A percentile compares a stretch with the other conserved stretches of the same genome.
Conservation (phyloP, 2,888 invertebrate species). For the Labia minor region DNA sequence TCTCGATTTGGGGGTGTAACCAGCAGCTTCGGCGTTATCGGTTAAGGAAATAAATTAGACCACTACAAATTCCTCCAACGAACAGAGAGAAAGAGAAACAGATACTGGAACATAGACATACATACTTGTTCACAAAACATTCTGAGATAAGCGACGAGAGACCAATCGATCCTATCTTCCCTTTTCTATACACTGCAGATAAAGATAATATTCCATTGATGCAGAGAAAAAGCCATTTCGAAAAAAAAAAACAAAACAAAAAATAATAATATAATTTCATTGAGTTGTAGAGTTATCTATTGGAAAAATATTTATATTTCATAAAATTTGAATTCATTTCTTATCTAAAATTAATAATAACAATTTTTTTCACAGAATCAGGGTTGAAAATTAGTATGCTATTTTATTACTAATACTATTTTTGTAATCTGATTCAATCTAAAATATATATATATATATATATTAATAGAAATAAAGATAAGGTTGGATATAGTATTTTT, state of each 20-base stretch:
- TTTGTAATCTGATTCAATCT: no score
- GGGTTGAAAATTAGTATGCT: no score
- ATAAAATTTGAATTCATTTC: not conserved
- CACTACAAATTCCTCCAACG: not conserved
- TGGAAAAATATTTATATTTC: not conserved
- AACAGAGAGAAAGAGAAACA: not conserved
- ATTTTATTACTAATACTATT: no score
- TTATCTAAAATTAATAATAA: not conserved
- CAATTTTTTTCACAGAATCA: no score
- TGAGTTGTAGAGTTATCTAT: not conserved
- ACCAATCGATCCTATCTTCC: not conserved
- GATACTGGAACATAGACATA: not conserved
- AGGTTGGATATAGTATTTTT: no score
- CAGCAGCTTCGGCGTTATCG: slow-evolving; percentile 7
- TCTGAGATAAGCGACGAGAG: not conserved
- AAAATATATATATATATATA: no score
- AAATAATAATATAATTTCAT: not conserved
- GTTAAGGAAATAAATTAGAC: slow-evolving; percentile 13
- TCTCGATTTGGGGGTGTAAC: not conserved
- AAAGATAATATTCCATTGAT: not conserved
- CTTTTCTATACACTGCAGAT: not conserved
- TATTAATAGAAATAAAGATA: no score
- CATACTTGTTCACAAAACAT: slow-evolving; percentile 4
- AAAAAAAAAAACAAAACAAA: not conserved
- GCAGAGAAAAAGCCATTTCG: not conserved